Conservation (phyloP, 2,797 vertebrate genomes). For the Karalla daura region DNA sequence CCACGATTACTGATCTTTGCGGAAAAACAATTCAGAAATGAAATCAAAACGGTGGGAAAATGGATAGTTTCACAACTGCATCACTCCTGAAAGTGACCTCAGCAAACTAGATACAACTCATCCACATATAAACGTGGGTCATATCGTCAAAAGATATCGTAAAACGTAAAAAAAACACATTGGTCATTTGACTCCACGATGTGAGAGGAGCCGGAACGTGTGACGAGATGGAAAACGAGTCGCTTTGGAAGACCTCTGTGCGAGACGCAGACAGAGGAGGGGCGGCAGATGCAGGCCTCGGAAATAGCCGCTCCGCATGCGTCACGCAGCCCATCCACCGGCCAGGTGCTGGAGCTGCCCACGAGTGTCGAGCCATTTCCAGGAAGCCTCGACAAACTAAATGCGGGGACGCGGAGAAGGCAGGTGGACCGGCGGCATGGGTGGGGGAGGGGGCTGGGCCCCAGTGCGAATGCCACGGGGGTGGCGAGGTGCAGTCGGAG, state of each 20-base stretch:
- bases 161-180: too few relatives aligned
- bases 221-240: constrained; percentile 51
- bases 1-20: background rate
- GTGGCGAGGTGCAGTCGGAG: too few relatives aligned
- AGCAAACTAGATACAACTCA: background rate
- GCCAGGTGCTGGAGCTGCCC: constrained; percentile 69
- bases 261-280: constrained; percentile 61
- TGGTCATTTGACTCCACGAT: background rate
- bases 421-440: constrained; percentile 8
- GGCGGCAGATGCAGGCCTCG: constrained; percentile 75
- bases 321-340: constrained; percentile 72
- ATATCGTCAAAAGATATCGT: too few relatives aligned
- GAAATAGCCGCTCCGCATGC: constrained; percentile 78
- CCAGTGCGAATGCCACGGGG: background rate
- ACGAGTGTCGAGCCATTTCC: constrained; percentile 72
- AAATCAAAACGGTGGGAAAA: too few relatives aligned
- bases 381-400: constrained; percentile 76
- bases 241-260: constrained; percentile 48
- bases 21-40: background rate
- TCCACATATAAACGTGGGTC: background rate
- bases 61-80: too few relatives aligned
- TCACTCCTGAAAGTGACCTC: too few relatives aligned
- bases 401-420: constrained; percentile 47
- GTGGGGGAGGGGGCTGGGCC: constrained; percentile 19
- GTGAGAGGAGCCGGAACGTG: constrained; percentile 16